A percentile compares a stretch with the other conserved stretches of the same genome.
Conservation (phyloP, 2,113 vertebrate species). For the Manacus vitellinus region DNA sequence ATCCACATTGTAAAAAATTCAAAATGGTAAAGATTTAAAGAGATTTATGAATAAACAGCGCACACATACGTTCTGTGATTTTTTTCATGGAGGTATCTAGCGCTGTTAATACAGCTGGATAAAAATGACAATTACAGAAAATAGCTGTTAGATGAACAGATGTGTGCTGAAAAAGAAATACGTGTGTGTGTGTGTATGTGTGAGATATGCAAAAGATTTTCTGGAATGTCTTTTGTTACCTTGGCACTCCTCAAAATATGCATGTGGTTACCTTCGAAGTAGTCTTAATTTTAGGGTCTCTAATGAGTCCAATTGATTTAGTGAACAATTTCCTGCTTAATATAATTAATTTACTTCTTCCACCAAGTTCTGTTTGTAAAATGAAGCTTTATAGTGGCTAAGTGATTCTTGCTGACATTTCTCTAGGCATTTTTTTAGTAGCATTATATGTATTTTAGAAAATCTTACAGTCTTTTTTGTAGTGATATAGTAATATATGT, state of each 20-base stretch:
- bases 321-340: conserved; percentile 54
- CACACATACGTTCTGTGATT: background rate
- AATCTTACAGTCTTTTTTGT: background rate
- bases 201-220: background rate
- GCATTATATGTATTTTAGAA: background rate
- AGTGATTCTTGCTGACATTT: conserved; percentile 16
- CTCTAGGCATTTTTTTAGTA: background rate
- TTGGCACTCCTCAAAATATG: background rate
- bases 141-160: background rate
- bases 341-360: conserved; percentile 37
- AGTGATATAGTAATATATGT: background rate
- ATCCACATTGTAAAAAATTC: background rate
- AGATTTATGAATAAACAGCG: conserved; percentile 7
- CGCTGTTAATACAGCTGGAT: background rate
- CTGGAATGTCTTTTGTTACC: background rate
- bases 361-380: conserved; percentile 47
- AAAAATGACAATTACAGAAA: background rate
- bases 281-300: conserved; percentile 32
- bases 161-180: background rate
- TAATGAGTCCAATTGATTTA: conserved; percentile 51
- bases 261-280: conserved; percentile 21
- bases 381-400: background rate
- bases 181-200: background rate
- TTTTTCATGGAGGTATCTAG: background rate
- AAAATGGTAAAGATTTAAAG: background rate